Base-by-base conservation (phyloP, 1,140 invertebrate species). In the Zaprionus gabonicus region DNA sequence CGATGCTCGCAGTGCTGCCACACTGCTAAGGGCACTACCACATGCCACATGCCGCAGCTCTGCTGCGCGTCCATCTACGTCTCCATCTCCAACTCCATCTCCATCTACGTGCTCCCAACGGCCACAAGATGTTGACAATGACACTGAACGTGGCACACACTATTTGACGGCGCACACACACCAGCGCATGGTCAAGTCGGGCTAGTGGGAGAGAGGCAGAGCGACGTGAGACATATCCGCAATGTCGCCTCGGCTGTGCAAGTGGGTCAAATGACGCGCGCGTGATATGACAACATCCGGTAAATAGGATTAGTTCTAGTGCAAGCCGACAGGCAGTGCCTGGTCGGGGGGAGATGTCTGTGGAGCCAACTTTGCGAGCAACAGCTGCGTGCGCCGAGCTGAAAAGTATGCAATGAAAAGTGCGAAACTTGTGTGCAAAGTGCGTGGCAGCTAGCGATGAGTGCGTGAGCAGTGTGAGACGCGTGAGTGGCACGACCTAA, bases 101-200 rank as follows among this genome's bases (percentile, higher is more conserved):
- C 55, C 69, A 28, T 17, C 36, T 38, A 85, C 82, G 73, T 87
- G 84, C 75, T 64, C 31, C 79, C 76, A 68, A 70, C 72, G 71
- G 78, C 85, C 78, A 64, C 84, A 87, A 88, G 84, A 88, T 87
- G 84, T 87, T 87, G 85, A 88, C 78, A 88, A 88, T 88, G 80
- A 83, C 84, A 88, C 82, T 88, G 84, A 87, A 81, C 84, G 84
- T 88, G 84, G 80, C 65, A 34, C 64, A 38, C 59, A 38, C 36
- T 49, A 68, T 53, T 55, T 56, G 23, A 36, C 72, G 56, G 17
- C 58, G 41, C 27, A 20, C 60, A 44, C 73, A 63, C 68, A 80
- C 44, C 68, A 60, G 64, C 73, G 78, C 81, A 73, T 81, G 82
- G 79, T 82, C 78, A 87, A 81, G 49, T 13, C 46, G 46, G 23